phyloP scores from a whole-genome alignment of 2,797 vertebrate species.

The Lagorchestes hirsutus region DNA sequence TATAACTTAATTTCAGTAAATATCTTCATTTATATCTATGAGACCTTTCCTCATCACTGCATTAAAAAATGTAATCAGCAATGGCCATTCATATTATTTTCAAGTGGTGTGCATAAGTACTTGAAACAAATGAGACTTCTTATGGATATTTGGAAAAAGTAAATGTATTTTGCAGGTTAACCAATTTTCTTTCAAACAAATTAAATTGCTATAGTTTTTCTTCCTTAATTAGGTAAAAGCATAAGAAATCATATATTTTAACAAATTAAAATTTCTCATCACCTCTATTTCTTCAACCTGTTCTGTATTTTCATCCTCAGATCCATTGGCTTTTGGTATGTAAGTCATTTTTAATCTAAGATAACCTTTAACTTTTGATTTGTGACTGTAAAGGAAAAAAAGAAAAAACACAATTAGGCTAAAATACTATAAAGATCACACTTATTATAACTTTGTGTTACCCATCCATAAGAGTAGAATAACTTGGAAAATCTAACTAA shows the following conservation, averaged over 20 bases:
- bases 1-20: conserved; percentile 37
- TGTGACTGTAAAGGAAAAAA: conserved; percentile 89
- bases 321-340: conserved; percentile 91
- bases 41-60: neutral
- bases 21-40: conserved; percentile 24
- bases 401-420: conserved; percentile 55
- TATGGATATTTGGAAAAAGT: conserved; percentile 33
- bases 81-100: conserved; percentile 4
- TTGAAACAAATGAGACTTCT: conserved; percentile 14
- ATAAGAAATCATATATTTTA: conserved; percentile 45
- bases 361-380: conserved; percentile 97
- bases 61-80: conserved; percentile 24
- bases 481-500: neutral
- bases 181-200: conserved; percentile 37
- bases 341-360: conserved; percentile 99
- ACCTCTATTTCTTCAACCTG: conserved; percentile 94
- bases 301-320: conserved; percentile 92
- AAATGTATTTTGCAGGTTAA: conserved; percentile 35
- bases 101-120: neutral
- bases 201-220: conserved; percentile 46
- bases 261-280: conserved; percentile 85
- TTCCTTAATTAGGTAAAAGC: conserved; percentile 39
- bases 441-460: neutral
- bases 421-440: neutral
- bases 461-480: neutral